phyloP scores from a whole-genome alignment of 1,140 invertebrate genomes.

The Cyclina sinensis region DNA sequence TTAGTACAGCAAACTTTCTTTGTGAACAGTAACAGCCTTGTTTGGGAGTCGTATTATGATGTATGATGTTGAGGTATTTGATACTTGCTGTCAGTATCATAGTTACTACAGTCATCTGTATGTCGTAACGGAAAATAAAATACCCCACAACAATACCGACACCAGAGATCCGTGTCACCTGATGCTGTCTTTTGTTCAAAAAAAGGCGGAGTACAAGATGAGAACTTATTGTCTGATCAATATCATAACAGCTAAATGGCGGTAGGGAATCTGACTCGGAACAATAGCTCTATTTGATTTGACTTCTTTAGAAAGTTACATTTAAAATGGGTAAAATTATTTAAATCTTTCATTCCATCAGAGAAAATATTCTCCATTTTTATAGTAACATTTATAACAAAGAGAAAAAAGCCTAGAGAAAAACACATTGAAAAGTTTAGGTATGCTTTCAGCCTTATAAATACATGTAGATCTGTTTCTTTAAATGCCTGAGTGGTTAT shows the following conservation, averaged over 20 bases:
- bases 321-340: too few relatives aligned
- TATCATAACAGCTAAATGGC: background rate
- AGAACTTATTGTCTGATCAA: background rate
- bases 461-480: too few relatives aligned
- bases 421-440: too few relatives aligned
- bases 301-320: too few relatives aligned
- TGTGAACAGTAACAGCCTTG: background rate
- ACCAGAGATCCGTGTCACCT: background rate
- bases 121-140: slow-evolving; percentile 12
- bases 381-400: too few relatives aligned
- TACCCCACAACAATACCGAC: background rate
- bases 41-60: background rate
- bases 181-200: background rate
- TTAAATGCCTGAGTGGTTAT: too few relatives aligned
- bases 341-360: too few relatives aligned
- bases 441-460: too few relatives aligned
- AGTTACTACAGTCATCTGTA: background rate
- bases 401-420: too few relatives aligned
- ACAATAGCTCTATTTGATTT: background rate
- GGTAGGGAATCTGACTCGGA: background rate
- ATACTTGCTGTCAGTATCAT: background rate
- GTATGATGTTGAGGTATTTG: background rate
- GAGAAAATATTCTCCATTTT: too few relatives aligned
- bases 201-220: background rate
- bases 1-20: background rate